These are phyloP conservation scores for Lymantria dispar DNA, from an alignment of 2,888 invertebrate genomes.

Conservation along the genomic window DNA sequence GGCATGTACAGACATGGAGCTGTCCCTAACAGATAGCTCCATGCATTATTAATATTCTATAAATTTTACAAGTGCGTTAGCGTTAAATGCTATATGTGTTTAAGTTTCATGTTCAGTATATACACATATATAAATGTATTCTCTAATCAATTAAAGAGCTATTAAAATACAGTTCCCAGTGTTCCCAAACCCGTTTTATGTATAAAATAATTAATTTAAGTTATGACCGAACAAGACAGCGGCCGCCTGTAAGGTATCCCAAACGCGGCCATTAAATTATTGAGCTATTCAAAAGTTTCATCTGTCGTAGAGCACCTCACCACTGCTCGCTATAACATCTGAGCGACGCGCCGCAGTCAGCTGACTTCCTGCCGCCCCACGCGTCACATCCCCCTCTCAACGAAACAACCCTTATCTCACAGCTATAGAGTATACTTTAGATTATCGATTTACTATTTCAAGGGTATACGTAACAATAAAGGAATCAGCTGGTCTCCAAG, in stretches of 20 bases:
- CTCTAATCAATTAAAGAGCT: neutral
- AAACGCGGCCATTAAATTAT: slow-evolving; percentile 29
- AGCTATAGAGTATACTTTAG: neutral
- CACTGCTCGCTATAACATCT: too few species aligned
- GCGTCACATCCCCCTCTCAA: slow-evolving; percentile 10
- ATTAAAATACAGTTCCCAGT: slow-evolving; percentile 1
- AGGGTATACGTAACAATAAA: slow-evolving; percentile 31
- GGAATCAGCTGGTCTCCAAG: slow-evolving; percentile 38
- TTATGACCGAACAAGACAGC: slow-evolving; percentile 18
- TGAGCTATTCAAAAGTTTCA: slow-evolving; percentile 33
- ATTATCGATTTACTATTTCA: neutral
- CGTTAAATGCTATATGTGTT: too few species aligned
- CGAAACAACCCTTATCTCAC: neutral
- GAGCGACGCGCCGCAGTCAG: slow-evolving; percentile 23
- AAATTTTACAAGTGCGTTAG: too few species aligned
- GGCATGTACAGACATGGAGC: too few species aligned
- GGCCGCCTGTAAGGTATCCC: slow-evolving; percentile 23
- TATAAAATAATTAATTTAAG: slow-evolving; percentile 26
- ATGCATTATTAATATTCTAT: too few species aligned
- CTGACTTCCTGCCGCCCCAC: slow-evolving; percentile 38
- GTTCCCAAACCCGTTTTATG: slow-evolving; percentile 6
- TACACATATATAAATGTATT: neutral
- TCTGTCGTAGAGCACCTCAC: slow-evolving; percentile 17
- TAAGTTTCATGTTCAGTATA: too few species aligned
- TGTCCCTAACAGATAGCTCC: too few species aligned